Percentiles rank a stretch among this genome's conserved stretches.
Evolutionary conservation across 2,888 invertebrate genomes (phyloP).

Genomic region (Bellardia bayeri): DNA sequence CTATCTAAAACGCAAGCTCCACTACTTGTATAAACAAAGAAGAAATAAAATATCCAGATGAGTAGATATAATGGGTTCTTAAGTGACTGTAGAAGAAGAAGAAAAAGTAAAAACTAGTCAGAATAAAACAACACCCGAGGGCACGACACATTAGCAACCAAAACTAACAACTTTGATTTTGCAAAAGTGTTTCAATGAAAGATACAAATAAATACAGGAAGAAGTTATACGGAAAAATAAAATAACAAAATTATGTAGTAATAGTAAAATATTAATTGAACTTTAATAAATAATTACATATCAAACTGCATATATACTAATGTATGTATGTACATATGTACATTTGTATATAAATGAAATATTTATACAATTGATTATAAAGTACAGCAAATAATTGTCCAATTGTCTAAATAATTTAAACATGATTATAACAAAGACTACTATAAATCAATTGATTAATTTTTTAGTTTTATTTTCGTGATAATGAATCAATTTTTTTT

Average conservation of each 20-base stretch:
- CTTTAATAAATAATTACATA: slow-evolving; percentile 26
- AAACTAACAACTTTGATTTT: not conserved
- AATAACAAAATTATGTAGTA: not conserved
- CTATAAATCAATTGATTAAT: slow-evolving; percentile 18
- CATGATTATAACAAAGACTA: slow-evolving; percentile 21
- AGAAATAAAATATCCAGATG: not conserved
- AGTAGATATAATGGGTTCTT: not conserved
- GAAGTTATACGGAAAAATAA: slow-evolving; percentile 5
- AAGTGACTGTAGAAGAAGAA: slow-evolving; percentile 2
- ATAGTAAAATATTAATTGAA: slow-evolving; percentile 1
- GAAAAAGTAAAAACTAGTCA: not conserved
- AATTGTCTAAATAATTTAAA: slow-evolving; percentile 16
- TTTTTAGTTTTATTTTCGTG: not conserved
- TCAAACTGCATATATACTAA: no score
- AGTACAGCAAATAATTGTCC: not conserved
- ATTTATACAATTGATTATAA: slow-evolving; percentile 8
- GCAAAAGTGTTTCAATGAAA: slow-evolving; percentile 6
- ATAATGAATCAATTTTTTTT: not conserved
- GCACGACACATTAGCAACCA: not conserved
- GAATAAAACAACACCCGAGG: slow-evolving; percentile 19
- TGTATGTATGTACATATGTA: no score
- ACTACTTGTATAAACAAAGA: slow-evolving; percentile 32
- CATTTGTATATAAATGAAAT: not conserved
- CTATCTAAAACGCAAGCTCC: not conserved
- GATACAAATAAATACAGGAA: slow-evolving; percentile 20